Conservation (phyloP, 2,888 invertebrate species). For the Caenorhabditis imperialis region DNA sequence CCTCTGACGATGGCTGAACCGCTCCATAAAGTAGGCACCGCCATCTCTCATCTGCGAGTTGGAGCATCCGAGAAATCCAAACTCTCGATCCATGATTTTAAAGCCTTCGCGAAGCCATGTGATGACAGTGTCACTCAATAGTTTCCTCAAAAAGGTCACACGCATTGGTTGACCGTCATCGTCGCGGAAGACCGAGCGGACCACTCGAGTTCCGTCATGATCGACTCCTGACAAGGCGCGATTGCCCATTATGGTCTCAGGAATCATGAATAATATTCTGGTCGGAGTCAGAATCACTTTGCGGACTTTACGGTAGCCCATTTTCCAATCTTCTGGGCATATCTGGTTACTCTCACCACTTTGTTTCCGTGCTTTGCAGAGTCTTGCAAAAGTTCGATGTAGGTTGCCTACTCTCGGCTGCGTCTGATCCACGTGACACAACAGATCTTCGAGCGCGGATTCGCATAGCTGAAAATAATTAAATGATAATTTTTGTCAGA, state of each 20-base stretch:
- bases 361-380: slow-evolving; percentile 11
- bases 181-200: slow-evolving; percentile 68
- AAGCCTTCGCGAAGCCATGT: slow-evolving; percentile 60
- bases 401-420: slow-evolving; percentile 4
- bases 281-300: slow-evolving; percentile 68
- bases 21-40: slow-evolving; percentile 71
- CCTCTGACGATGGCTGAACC: background rate
- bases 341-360: slow-evolving; percentile 12
- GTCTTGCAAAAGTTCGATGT: slow-evolving; percentile 2
- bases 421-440: slow-evolving; percentile 22
- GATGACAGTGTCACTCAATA: slow-evolving; percentile 53
- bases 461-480: slow-evolving; percentile 33
- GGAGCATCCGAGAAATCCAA: slow-evolving; percentile 74
- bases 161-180: slow-evolving; percentile 59
- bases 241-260: slow-evolving; percentile 76
- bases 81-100: slow-evolving; percentile 55
- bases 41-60: slow-evolving; percentile 77
- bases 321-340: slow-evolving; percentile 14
- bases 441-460: slow-evolving; percentile 28
- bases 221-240: slow-evolving; percentile 69
- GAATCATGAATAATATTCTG: slow-evolving; percentile 66
- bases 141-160: slow-evolving; percentile 16
- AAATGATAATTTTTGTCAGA: background rate
- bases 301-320: slow-evolving; percentile 33
- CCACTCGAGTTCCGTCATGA: slow-evolving; percentile 60